Evolutionary conservation across 2,113 vertebrate genomes (phyloP).

Genomic region (Anolis carolinensis): DNA sequence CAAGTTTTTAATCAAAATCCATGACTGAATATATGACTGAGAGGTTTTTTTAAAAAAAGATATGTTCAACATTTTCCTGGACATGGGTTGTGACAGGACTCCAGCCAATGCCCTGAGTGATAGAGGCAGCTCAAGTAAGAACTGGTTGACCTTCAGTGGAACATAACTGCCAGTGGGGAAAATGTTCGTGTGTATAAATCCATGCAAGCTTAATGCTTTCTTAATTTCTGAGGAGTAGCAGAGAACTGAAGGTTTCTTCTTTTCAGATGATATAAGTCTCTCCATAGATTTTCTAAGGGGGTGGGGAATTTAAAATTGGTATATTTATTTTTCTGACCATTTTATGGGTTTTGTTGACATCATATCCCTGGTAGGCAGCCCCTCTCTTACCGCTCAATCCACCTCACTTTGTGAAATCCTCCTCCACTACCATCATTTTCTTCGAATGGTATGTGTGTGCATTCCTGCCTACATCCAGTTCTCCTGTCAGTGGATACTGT

Average conservation of each 20-base stretch:
- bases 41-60: not conserved
- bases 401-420: conserved; percentile 17
- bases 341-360: conserved; percentile 26
- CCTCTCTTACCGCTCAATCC: not conserved
- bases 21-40: not conserved
- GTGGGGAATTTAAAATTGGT: not conserved
- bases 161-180: not conserved
- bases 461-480: conserved; percentile 16
- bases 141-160: not conserved
- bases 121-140: not conserved
- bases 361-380: not conserved
- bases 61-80: conserved; percentile 15
- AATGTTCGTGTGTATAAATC: not conserved
- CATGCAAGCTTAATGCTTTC: not conserved
- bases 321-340: not conserved
- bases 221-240: not conserved
- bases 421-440: rapidly evolving
- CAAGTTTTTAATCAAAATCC: conserved; percentile 7
- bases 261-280: not conserved
- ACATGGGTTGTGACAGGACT: not conserved
- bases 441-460: rapidly evolving
- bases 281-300: not conserved
- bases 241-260: not conserved
- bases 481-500: conserved; percentile 53
- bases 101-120: not conserved